phyloP scores from a whole-genome alignment of 2,888 invertebrate genomes.

The Zhuqinia jingwanae region DNA sequence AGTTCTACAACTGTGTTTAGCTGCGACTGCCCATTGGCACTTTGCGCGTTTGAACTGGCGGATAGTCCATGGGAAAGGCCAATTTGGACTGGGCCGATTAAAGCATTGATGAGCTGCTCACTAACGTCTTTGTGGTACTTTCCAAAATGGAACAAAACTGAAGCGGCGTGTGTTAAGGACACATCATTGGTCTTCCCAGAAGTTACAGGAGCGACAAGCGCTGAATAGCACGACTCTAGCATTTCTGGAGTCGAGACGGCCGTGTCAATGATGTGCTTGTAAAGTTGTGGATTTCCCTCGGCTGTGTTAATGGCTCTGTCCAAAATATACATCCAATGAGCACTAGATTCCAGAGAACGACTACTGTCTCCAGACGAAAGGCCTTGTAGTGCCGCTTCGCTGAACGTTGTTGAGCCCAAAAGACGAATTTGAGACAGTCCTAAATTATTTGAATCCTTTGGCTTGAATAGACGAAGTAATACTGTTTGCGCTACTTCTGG shows the following conservation, averaged over 20 bases:
- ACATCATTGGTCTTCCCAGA: slow-evolving; percentile 76
- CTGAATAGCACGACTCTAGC: slow-evolving; percentile 87
- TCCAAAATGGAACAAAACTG: slow-evolving; percentile 86
- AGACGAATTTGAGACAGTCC: slow-evolving; percentile 93
- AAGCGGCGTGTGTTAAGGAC: slow-evolving; percentile 77
- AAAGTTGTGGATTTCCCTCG: slow-evolving; percentile 58
- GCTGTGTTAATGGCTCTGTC: slow-evolving; percentile 77
- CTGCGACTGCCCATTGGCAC: slow-evolving; percentile 80
- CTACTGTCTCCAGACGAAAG: slow-evolving; percentile 68
- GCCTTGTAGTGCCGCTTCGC: slow-evolving; percentile 81
- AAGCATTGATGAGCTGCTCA: slow-evolving; percentile 76
- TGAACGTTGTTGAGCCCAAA: slow-evolving; percentile 92
- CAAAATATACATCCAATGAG: slow-evolving; percentile 79
- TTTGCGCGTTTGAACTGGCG: slow-evolving; percentile 68
- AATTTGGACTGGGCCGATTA: slow-evolving; percentile 78
- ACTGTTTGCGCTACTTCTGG: slow-evolving; percentile 93
- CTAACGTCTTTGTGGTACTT: slow-evolving; percentile 76
- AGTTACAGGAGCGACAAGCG: slow-evolving; percentile 87
- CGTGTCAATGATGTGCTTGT: slow-evolving; percentile 81
- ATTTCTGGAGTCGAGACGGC: slow-evolving; percentile 86
- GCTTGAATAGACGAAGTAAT: slow-evolving; percentile 89
- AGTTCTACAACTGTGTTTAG: slow-evolving; percentile 88
- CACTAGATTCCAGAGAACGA: slow-evolving; percentile 76
- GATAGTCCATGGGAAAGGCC: slow-evolving; percentile 77
- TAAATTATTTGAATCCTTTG: slow-evolving; percentile 93